phyloP scores from a whole-genome alignment of 2,113 vertebrate species.

The Promerops cafer region DNA sequence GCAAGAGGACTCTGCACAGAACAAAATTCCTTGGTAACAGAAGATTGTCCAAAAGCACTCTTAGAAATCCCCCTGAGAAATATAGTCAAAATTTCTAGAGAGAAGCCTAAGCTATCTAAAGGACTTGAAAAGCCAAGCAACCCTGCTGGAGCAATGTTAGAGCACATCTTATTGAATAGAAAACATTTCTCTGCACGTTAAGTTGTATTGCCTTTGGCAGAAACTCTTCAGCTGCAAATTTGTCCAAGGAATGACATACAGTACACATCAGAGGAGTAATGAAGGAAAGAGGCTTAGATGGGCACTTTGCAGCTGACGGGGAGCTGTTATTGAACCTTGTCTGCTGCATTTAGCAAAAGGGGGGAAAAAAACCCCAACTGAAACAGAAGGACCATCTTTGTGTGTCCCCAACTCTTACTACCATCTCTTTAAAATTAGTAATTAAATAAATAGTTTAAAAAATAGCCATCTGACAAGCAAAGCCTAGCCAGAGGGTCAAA shows the following conservation, averaged over 20 bases:
- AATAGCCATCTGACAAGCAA: conserved; percentile 65
- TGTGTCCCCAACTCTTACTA: neutral
- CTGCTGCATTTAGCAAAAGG: neutral
- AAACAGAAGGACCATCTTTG: neutral
- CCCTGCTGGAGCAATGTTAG: neutral
- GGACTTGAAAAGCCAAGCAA: neutral
- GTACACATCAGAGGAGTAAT: conserved; percentile 26
- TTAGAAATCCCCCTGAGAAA: neutral
- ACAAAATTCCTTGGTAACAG: neutral
- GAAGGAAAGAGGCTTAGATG: conserved; percentile 1
- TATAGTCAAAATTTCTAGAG: neutral
- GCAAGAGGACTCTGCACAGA: neutral
- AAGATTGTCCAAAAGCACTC: neutral
- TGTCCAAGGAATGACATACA: conserved; percentile 3
- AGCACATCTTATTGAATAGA: neutral
- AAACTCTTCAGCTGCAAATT: conserved; percentile 54
- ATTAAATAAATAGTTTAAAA: neutral
- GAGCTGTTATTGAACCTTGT: neutral
- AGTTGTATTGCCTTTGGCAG: conserved; percentile 54
- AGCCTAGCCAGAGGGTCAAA: conserved; percentile 72
- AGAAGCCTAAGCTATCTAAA: neutral
- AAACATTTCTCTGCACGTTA: conserved; percentile 38
- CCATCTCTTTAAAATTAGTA: neutral
- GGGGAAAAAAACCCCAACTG: accelerated
- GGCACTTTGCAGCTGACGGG: neutral